phyloP scores from a whole-genome alignment of 2,113 vertebrate species.

The Fukomys damarensis region DNA sequence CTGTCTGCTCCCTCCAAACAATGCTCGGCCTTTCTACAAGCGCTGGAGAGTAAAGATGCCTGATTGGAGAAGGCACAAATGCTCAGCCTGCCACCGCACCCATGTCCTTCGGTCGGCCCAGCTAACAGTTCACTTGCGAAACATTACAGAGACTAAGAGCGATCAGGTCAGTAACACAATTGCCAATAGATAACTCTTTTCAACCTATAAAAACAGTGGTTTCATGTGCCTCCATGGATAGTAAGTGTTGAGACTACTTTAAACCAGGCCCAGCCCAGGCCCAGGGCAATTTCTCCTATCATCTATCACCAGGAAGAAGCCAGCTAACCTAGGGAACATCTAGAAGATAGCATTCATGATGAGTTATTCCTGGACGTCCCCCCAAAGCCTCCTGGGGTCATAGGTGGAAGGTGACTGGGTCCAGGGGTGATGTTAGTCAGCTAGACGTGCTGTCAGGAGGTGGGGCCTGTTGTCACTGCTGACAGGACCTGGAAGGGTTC shows the following conservation, averaged over 20 bases:
- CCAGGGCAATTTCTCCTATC: background rate
- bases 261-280: background rate
- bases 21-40: background rate
- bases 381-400: background rate
- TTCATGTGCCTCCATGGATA: background rate
- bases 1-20: background rate
- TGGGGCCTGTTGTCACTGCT: background rate
- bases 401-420: background rate
- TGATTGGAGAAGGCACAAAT: background rate
- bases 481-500: background rate
- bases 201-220: background rate
- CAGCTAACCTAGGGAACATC: background rate
- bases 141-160: background rate
- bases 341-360: background rate
- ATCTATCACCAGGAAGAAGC: background rate
- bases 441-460: background rate
- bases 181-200: conserved; percentile 3
- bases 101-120: background rate
- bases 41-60: background rate
- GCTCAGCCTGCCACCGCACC: background rate
- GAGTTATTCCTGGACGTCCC: background rate
- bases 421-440: background rate
- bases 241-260: background rate
- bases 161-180: background rate
- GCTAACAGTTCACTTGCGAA: background rate